A percentile compares a stretch with the other conserved stretches of the same genome.
These are phyloP conservation scores for Corella eumyota DNA, from an alignment of 23 tunicate genomes.

Conservation along the genomic window DNA sequence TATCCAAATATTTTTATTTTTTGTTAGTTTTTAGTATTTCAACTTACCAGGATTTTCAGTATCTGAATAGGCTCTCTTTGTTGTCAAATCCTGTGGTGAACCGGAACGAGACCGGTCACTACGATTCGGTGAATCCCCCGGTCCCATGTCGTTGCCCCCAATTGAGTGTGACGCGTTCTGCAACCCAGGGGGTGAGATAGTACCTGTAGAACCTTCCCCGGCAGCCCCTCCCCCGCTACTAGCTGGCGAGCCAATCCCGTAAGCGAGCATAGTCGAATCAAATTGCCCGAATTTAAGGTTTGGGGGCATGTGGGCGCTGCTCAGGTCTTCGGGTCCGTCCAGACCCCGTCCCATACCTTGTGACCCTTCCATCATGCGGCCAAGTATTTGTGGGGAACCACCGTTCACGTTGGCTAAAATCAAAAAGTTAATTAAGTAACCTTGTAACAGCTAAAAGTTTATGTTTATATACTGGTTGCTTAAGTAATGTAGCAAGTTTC, in stretches of 20 bases:
- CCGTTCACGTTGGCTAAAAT: background rate
- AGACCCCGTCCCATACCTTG: too few species aligned
- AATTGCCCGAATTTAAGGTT: constrained; percentile 28
- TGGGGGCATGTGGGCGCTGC: constrained; percentile 4
- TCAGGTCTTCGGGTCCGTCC: constrained; percentile 53
- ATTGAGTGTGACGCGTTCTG: constrained; percentile 10
- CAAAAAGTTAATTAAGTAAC: too few species aligned
- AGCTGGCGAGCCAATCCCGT: constrained; percentile 43
- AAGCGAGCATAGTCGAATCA: constrained; percentile 35
- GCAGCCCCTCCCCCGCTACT: constrained; percentile 55
- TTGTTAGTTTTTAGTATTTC: background rate
- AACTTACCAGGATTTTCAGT: constrained; percentile 23
- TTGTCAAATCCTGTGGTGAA: constrained; percentile 66
- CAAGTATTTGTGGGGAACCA: constrained; percentile 9
- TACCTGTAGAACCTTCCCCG: constrained; percentile 41
- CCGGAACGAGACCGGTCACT: constrained; percentile 57
- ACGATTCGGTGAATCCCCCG: constrained; percentile 47
- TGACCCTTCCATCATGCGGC: constrained; percentile 17
- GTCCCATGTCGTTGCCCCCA: constrained; percentile 7
- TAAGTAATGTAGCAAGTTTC: too few species aligned
- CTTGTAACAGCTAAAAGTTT: too few species aligned
- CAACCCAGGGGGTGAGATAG: constrained; percentile 33
- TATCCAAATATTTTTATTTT: too few species aligned
- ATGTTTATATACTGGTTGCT: too few species aligned
- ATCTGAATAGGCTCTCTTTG: constrained; percentile 28